A percentile compares a stretch with the other conserved stretches of the same genome.
Evolutionary conservation across 2,888 invertebrate species (phyloP).

Genomic region (Prenolepis imparis): DNA sequence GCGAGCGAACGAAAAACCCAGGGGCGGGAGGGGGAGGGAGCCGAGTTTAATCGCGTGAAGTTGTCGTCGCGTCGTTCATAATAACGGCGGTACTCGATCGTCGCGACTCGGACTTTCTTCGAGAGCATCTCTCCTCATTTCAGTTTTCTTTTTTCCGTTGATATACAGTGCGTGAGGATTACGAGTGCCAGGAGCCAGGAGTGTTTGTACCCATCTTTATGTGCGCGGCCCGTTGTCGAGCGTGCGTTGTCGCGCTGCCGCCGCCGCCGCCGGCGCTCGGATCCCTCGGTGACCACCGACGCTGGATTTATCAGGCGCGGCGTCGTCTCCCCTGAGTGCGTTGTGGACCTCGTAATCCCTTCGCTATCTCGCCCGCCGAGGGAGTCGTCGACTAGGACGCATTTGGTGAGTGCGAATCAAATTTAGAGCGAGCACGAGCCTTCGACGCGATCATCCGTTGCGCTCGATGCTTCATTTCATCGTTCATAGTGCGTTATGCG

Average conservation of each 20-base stretch:
- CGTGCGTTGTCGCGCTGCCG: conserved; percentile 68
- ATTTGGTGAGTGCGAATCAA: conserved; percentile 34
- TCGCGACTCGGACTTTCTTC: neutral
- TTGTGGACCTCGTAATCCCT: conserved; percentile 25
- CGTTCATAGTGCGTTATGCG: neutral
- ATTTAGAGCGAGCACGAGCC: neutral
- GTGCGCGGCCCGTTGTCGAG: conserved; percentile 76
- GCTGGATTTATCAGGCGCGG: conserved; percentile 54
- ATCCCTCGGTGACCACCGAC: conserved; percentile 61
- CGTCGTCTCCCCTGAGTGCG: conserved; percentile 45
- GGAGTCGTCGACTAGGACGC: conserved; percentile 7
- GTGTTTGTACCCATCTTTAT: conserved; percentile 67
- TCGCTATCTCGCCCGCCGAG: neutral
- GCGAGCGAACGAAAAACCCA: conserved; percentile 19
- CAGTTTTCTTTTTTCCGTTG: conserved; percentile 55
- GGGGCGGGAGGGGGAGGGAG: neutral
- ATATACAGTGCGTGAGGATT: conserved; percentile 70
- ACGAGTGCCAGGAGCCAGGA: conserved; percentile 60
- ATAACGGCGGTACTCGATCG: neutral
- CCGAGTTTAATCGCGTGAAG: conserved; percentile 18
- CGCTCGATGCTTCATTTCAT: neutral
- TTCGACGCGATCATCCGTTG: neutral
- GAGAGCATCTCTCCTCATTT: conserved; percentile 53
- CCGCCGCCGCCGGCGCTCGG: conserved; percentile 55
- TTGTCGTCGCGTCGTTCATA: neutral